Evolutionary conservation across 2,797 vertebrate species (phyloP), one percentile per base, ranked within the genome.

Genomic region (Hippoglossus hippoglossus): DNA sequence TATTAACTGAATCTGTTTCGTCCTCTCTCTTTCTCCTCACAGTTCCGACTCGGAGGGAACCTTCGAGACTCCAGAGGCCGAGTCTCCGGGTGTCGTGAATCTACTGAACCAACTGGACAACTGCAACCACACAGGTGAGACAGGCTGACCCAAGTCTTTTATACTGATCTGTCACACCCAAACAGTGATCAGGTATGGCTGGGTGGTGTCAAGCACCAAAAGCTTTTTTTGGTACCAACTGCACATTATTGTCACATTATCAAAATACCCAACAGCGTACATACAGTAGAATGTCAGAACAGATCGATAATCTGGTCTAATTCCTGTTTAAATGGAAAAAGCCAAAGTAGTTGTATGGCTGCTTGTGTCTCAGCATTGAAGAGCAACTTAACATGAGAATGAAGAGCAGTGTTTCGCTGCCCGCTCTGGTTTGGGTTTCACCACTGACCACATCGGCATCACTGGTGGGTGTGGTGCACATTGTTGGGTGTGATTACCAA

Each of bases 41-140:
- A 98, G 97, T 91, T 98, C 96, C 52, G 97, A 98, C 93, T 98
- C 97, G 0, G 97, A 98, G 90, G 95, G 96, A 76, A 94, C 95
- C 91, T 98, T 96, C 83, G 97, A 93, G 89, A 98, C 97, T 25
- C 97, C 97, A 5, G 97, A 97, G 79, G 94, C 93, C 1, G 96
- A 96, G 90, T 97, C 96, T 16, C 96, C 96, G 0, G 91, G 92
- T 21, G 91, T 94, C 5, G 85, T 85, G 72, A 91, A 91, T 57
- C 71, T 87, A 36, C 84, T 93, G 61, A 76, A 21, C 16, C 85
- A 90, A 57, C 62, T 90, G 78, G 91, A 94, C 71, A 91, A 90
- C 81, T 76, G 74, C 34, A 73, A 51, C 25, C 64, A 64, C 54
- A 66, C 87, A 88, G 92, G 94, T 94, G 73, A 91, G 83, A 53